phyloP scores from a whole-genome alignment of 2,888 invertebrate genomes.

The Coremacera marginata region DNA sequence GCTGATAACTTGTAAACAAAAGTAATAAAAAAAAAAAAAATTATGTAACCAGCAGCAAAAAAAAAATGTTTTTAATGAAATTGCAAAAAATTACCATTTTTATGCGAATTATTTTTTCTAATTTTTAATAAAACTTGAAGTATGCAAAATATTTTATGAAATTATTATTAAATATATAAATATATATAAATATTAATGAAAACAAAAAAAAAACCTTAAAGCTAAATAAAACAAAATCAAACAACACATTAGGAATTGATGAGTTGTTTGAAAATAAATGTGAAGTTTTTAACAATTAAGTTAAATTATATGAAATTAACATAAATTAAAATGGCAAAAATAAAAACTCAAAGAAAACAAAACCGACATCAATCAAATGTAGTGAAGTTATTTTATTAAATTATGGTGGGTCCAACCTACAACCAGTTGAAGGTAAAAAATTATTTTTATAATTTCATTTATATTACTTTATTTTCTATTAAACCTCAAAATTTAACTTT shows the following conservation, averaged over 20 bases:
- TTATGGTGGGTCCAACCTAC: neutral
- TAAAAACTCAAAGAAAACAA: constrained; percentile 6
- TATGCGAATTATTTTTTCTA: constrained; percentile 6
- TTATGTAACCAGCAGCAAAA: neutral
- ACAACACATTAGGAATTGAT: constrained; percentile 15
- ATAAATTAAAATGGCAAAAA: constrained; percentile 25
- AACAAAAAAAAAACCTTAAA: constrained; percentile 9
- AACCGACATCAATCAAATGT: neutral
- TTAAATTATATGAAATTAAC: constrained; percentile 28
- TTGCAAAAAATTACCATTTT: constrained; percentile 16
- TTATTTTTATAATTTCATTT: neutral
- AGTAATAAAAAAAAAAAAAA: neutral
- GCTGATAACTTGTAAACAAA: constrained; percentile 20
- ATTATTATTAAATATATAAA: constrained; percentile 12
- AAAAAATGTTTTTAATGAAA: constrained; percentile 13
- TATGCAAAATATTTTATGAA: constrained; percentile 30
- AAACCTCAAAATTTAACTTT: no score
- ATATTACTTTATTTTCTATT: no score
- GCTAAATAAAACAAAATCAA: neutral
- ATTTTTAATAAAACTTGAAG: constrained; percentile 5
- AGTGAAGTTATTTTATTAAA: neutral
- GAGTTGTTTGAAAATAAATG: constrained; percentile 32
- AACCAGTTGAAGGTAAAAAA: neutral
- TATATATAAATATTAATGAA: neutral
- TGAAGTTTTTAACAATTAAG: constrained; percentile 32